Evolutionary conservation across 92 coral and sea anemone genomes (phyloP).

Genomic region (Heliopora coerulea): DNA sequence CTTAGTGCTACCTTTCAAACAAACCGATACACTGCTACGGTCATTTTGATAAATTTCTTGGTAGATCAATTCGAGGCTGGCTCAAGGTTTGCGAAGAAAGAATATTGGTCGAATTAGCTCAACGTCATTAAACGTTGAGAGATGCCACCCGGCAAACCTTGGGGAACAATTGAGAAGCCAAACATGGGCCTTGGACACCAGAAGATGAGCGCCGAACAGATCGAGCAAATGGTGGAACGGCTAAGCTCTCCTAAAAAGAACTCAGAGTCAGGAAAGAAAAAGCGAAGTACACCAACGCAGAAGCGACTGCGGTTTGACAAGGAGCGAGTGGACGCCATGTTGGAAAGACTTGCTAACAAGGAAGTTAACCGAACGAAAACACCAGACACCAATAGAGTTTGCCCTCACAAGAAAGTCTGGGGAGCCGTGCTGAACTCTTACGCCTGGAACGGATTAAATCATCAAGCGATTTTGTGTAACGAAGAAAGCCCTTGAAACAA

Average conservation of each 20-base stretch:
- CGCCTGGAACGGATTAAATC: conserved; percentile 93
- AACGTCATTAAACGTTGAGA: too few relatives aligned
- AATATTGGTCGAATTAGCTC: too few relatives aligned
- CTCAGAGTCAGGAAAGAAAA: conserved; percentile 23
- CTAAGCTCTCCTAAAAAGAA: conserved; percentile 64
- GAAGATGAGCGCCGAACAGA: conserved; percentile 61
- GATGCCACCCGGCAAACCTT: conserved; percentile 50
- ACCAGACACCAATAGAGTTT: conserved; percentile 71
- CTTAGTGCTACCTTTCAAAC: too few relatives aligned
- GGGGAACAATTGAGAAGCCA: conserved; percentile 92
- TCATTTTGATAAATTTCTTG: too few relatives aligned
- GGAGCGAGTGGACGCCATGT: conserved; percentile 66
- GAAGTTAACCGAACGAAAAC: conserved; percentile 64
- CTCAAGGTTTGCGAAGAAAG: too few relatives aligned
- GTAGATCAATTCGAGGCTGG: too few relatives aligned
- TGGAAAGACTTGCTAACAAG: conserved; percentile 78
- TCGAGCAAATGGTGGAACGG: conserved; percentile 78
- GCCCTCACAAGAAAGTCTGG: conserved; percentile 74
- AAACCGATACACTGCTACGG: too few relatives aligned
- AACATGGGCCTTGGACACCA: conserved; percentile 90
- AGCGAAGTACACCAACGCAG: conserved; percentile 54
- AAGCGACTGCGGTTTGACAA: conserved; percentile 58
- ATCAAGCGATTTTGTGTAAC: conserved; percentile 91
- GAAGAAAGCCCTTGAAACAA: conserved; percentile 80
- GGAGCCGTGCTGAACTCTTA: conserved; percentile 84